Evolutionary conservation across 2,888 invertebrate species (phyloP), one percentile per base, ranked within the genome.

Genomic region (Spialia ferax): DNA sequence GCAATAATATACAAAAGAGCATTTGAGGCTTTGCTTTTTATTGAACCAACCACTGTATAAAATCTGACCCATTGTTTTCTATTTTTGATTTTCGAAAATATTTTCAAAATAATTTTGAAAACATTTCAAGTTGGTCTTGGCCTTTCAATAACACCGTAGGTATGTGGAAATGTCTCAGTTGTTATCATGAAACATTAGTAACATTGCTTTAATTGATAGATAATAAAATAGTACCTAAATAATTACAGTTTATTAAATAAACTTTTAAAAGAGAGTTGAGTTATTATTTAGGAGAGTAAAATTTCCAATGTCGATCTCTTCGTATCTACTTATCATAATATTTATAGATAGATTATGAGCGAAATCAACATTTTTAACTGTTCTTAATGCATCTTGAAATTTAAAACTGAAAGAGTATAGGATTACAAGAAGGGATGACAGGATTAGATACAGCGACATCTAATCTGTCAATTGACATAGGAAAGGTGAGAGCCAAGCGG

Each of bases 1-100:
- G 26, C 45, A 60, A n/a, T n/a, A n/a, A n/a, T 52, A 66, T 38
- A 66, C 61, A 67, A 67, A 67, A 23, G 61, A 48, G 29, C 45
- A 60, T 61, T 61, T 61, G 60, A 61, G 26, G 54, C 35, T 66
- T 60, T 50, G 23, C 35, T 48, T 57, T 57, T 63, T 63, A 63
- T 55, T 63, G 63, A 55, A 63, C 54, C 63, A 26, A 54, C 56
- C 22, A 56, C 42, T 48, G 55, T 64, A 48, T 56, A 42, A 64
- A 56, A 64, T 63, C 63, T 15, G 45, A 22, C 22, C 45, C 42
- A 56, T 63, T 63, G 56, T 63, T 63, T 59, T 35, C 13, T 62
- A 42, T 42, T 42, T 42, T 42, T 42, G 42, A 42, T 42, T 42
- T n/a, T 38, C 38, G 38, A n/a, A n/a, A n/a, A n/a, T n/a, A n/a